phyloP scores from a whole-genome alignment of 2,888 invertebrate species.

The Tipula confusa region DNA sequence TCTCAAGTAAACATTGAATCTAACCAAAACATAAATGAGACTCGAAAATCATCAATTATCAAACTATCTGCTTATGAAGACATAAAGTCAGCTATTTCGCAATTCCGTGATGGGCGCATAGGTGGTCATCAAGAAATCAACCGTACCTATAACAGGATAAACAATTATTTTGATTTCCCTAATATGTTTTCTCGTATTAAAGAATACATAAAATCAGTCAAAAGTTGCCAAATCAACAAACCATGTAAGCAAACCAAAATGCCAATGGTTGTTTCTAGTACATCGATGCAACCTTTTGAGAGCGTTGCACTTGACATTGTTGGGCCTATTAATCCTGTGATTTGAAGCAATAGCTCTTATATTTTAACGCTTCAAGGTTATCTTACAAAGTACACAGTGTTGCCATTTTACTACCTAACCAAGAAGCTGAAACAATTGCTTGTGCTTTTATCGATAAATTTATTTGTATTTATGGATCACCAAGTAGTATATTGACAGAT shows the following conservation, averaged over 20 bases:
- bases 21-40: no score
- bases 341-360: no score
- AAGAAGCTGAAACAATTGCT: no score
- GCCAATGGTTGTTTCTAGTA: background rate
- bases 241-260: background rate
- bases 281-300: background rate
- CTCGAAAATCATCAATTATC: no score
- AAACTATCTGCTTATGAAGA: background rate
- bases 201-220: background rate
- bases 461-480: no score
- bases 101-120: background rate
- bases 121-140: background rate
- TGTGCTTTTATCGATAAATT: no score
- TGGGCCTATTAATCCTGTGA: background rate
- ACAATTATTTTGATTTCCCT: background rate
- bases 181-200: background rate
- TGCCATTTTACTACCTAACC: no score
- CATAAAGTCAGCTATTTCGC: background rate
- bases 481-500: no score
- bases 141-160: background rate
- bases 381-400: no score
- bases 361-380: no score
- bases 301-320: background rate
- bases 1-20: no score
- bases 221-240: background rate